These are phyloP conservation scores for Pilophorus perplexus DNA, from an alignment of 2,888 invertebrate species.

Conservation along the genomic window DNA sequence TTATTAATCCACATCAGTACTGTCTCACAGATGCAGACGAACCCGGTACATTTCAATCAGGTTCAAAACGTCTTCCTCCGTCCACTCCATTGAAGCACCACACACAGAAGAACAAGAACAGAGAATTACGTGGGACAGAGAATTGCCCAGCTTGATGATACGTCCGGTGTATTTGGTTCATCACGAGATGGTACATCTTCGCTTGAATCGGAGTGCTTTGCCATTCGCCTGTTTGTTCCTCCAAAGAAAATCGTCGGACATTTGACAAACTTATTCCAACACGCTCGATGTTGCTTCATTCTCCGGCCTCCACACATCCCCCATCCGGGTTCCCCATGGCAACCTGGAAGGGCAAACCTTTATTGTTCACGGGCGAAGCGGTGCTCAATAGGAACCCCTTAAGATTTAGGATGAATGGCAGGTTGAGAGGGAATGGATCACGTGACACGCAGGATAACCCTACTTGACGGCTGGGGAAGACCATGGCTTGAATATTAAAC, in stretches of 20 bases:
- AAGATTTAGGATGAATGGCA: not conserved
- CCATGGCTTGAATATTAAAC: conserved; percentile 24
- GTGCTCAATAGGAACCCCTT: conserved; percentile 8
- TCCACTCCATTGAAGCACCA: conserved; percentile 4
- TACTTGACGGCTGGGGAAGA: not conserved
- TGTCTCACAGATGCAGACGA: conserved; percentile 2
- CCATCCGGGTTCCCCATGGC: too few species aligned
- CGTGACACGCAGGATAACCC: conserved; percentile 9
- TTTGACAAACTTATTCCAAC: too few species aligned
- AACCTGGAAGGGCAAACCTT: not conserved
- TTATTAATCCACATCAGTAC: conserved; percentile 1
- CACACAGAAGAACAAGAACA: not conserved
- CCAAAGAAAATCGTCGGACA: too few species aligned
- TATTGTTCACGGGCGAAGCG: conserved; percentile 6
- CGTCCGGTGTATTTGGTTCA: too few species aligned
- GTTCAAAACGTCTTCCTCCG: conserved; percentile 8
- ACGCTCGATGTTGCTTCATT: too few species aligned
- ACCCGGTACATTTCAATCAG: not conserved
- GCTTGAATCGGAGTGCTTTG: too few species aligned
- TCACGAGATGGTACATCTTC: too few species aligned
- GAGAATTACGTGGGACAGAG: too few species aligned
- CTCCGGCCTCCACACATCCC: too few species aligned
- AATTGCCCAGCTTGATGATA: too few species aligned
- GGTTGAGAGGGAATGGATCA: conserved; percentile 7
- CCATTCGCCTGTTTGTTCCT: too few species aligned